Evolutionary conservation across 1,140 invertebrate genomes (phyloP), one percentile per base, ranked within the genome.

Genomic region (Ostrea denselamellosa): DNA sequence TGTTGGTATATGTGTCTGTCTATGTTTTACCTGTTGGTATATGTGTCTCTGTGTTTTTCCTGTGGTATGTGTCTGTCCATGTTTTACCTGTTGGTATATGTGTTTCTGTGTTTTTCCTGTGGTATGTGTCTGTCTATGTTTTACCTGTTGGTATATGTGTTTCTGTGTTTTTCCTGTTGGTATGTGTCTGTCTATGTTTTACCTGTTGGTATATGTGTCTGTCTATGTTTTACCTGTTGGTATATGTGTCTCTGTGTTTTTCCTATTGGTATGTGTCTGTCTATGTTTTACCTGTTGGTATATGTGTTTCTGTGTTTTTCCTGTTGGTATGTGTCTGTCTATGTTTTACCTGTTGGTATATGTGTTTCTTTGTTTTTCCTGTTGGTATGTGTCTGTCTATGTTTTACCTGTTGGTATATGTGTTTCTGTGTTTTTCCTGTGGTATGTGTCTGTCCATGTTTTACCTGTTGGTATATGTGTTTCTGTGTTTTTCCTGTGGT

Each of bases 401-500:
- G 12, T 58, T 58, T 58, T 12, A 58, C 56, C 56, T 58, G 56
- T 58, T 58, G 56, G 56, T 10, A 3, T 58, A 10, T 58, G 54
- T 8, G 54, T 56, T 14, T n/a, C n/a, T n/a, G n/a, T n/a, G n/a
- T n/a, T n/a, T n/a, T n/a, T n/a, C n/a, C n/a, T n/a, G n/a, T n/a
- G n/a, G n/a, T n/a, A n/a, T n/a, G n/a, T 12, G 54, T 56, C 54
- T 56, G 56, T 58, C 28, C 44, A 22, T 53, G 19, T 4, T 86
- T 77, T 68, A 93, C 92, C 91, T 87, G 92, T 91, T 51, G 92
- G 92, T 62, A 90, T 77, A 85, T 93, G 98, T 0, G 96, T 96
- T 82, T 99, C 96, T 87, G 99, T 96, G 34, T 8, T 22, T 51
- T 53, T 12, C 52, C 10, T 34, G 34, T 34, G 7, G 51, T n/a